Conservation (phyloP, 64 coral and sea anemone species). For the Porites lutea region DNA sequence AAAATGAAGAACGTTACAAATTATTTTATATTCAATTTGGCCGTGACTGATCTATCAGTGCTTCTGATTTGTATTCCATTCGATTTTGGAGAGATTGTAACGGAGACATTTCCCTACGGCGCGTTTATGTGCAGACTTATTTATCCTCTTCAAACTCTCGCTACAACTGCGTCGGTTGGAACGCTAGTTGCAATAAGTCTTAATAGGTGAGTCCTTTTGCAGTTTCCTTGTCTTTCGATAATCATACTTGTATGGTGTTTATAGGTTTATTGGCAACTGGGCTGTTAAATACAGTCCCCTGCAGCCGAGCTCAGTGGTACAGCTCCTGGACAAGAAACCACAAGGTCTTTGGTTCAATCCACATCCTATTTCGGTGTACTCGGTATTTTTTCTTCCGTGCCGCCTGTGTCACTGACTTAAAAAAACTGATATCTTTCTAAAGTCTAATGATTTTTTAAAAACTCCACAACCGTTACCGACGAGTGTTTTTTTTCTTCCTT, state of each 20-base stretch:
- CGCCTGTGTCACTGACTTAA: no score
- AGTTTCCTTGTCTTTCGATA: background rate
- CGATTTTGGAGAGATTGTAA: slow-evolving; percentile 89
- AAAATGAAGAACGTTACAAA: slow-evolving; percentile 95
- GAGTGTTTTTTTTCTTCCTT: no score
- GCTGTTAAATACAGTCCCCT: no score
- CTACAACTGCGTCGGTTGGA: slow-evolving; percentile 82
- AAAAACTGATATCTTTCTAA: no score
- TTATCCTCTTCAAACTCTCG: slow-evolving; percentile 93
- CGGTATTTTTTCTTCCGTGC: no score
- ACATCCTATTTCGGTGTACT: no score
- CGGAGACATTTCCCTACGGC: slow-evolving; percentile 77
- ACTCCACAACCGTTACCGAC: no score
- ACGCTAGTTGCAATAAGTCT: slow-evolving; percentile 91
- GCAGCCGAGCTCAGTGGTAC: no score
- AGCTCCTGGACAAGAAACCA: no score
- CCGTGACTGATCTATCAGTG: slow-evolving; percentile 74
- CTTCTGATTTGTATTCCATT: slow-evolving; percentile 93
- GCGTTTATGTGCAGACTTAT: slow-evolving; percentile 80
- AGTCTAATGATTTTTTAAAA: no score
- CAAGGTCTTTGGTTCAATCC: no score
- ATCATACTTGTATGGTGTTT: background rate
- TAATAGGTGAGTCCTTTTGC: slow-evolving; percentile 70
- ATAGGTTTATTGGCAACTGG: no score
- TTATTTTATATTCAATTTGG: slow-evolving; percentile 93